phyloP scores from a whole-genome alignment of 2,797 vertebrate genomes.

The Leptodactylus fallax region DNA sequence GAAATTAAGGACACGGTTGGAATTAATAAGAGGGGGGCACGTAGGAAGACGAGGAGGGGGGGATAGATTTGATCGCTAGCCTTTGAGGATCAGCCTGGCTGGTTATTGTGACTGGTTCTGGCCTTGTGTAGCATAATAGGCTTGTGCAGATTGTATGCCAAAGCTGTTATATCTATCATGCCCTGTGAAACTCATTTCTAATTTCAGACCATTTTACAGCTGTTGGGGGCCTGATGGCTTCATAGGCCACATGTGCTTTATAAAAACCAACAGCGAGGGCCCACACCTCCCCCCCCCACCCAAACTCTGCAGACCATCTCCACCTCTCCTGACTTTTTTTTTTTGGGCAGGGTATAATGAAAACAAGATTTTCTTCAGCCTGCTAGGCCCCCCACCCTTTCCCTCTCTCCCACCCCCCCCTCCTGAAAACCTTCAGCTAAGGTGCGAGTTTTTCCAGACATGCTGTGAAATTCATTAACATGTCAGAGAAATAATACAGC shows the following conservation, averaged over 20 bases:
- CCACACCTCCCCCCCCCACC: slow-evolving; percentile 54
- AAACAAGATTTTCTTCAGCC: slow-evolving; percentile 70
- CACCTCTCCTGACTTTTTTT: slow-evolving; percentile 51
- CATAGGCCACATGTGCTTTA: slow-evolving; percentile 61
- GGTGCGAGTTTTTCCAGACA: slow-evolving; percentile 75
- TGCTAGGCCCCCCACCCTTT: slow-evolving; percentile 38
- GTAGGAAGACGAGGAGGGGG: neutral
- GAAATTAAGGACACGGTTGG: slow-evolving; percentile 50
- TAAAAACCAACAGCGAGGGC: slow-evolving; percentile 66
- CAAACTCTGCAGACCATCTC: slow-evolving; percentile 60
- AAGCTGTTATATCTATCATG: slow-evolving; percentile 47
- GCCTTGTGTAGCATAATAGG: neutral
- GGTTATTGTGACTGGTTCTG: neutral
- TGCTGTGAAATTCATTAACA: slow-evolving; percentile 76
- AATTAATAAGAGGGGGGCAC: slow-evolving; percentile 19
- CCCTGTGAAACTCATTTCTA: slow-evolving; percentile 23
- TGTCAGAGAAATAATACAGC: slow-evolving; percentile 70
- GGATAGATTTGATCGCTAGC: slow-evolving; percentile 22
- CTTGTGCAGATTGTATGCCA: neutral
- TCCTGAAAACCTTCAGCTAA: slow-evolving; percentile 64
- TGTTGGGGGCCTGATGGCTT: slow-evolving; percentile 58
- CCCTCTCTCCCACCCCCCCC: slow-evolving; percentile 63
- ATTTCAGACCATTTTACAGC: slow-evolving; percentile 4
- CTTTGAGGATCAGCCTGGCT: slow-evolving; percentile 7
- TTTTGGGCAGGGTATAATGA: slow-evolving; percentile 70